These are phyloP conservation scores for Rynchops niger DNA, from an alignment of 2,113 vertebrate genomes.

Conservation along the genomic window DNA sequence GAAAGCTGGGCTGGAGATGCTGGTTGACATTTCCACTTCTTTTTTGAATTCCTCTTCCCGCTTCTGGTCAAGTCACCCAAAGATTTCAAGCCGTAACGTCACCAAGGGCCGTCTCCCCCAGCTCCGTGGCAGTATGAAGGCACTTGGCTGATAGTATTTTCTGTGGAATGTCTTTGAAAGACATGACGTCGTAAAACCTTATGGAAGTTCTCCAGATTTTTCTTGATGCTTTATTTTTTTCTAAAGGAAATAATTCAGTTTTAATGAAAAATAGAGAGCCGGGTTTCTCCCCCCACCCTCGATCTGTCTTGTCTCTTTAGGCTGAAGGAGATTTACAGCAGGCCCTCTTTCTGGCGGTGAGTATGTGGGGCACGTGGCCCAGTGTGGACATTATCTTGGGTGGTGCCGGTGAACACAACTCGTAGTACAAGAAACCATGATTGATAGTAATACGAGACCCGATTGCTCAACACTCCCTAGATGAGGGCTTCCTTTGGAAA, in stretches of 20 bases:
- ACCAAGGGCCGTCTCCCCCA: background rate
- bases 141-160: background rate
- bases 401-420: background rate
- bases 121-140: background rate
- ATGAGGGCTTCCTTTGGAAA: background rate
- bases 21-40: background rate
- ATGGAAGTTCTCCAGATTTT: background rate
- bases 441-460: background rate
- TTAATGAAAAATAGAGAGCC: background rate
- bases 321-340: background rate
- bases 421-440: rapidly evolving
- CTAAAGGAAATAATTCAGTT: background rate
- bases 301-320: background rate
- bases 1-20: background rate
- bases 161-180: background rate
- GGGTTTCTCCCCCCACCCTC: background rate
- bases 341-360: background rate
- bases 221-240: background rate
- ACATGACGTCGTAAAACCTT: background rate
- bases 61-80: background rate
- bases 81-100: background rate
- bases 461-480: background rate
- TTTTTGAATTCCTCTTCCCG: background rate
- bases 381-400: background rate
- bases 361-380: background rate